Conservation (phyloP, 2,797 vertebrate genomes). For the Fistularia commersonii region DNA sequence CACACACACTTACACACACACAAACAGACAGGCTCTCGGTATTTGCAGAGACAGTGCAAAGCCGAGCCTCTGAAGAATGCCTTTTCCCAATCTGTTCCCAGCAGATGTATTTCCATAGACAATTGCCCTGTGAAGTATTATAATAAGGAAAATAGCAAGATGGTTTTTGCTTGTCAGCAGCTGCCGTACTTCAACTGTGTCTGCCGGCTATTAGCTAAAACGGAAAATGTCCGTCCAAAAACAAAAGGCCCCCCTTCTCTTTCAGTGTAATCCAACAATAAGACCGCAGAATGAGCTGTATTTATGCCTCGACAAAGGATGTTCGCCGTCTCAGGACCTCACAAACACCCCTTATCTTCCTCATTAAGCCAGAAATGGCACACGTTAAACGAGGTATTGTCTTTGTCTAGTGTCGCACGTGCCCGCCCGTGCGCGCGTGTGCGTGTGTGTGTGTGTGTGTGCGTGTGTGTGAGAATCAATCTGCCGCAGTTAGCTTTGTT, state of each 20-base stretch:
- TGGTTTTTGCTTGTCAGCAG: slow-evolving; percentile 70
- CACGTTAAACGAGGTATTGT: slow-evolving; percentile 43
- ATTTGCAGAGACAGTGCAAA: slow-evolving; percentile 59
- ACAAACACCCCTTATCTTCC: slow-evolving; percentile 46
- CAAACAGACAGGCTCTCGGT: slow-evolving; percentile 34
- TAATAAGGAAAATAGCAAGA: slow-evolving; percentile 68
- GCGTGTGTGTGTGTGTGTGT: too few relatives aligned
- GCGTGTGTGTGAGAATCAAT: slow-evolving; percentile 27
- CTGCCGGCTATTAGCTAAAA: slow-evolving; percentile 64
- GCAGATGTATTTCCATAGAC: slow-evolving; percentile 74
- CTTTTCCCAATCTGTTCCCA: slow-evolving; percentile 71
- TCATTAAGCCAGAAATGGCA: slow-evolving; percentile 52
- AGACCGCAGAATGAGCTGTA: slow-evolving; percentile 45
- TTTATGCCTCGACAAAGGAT: slow-evolving; percentile 33
- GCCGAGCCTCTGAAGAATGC: slow-evolving; percentile 57
- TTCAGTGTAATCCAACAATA: slow-evolving; percentile 52
- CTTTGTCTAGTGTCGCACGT: slow-evolving; percentile 37
- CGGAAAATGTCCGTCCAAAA: slow-evolving; percentile 52
- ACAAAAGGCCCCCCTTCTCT: slow-evolving; percentile 54
- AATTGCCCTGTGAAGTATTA: slow-evolving; percentile 73
- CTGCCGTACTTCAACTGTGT: slow-evolving; percentile 60
- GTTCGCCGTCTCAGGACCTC: slow-evolving; percentile 37
- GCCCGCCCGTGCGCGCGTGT: too few relatives aligned
- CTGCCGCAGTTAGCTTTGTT: slow-evolving; percentile 19
- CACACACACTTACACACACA: slow-evolving; percentile 17